These are phyloP conservation scores for Melolontha melolontha DNA, from an alignment of 2,888 invertebrate species.

Conservation along the genomic window DNA sequence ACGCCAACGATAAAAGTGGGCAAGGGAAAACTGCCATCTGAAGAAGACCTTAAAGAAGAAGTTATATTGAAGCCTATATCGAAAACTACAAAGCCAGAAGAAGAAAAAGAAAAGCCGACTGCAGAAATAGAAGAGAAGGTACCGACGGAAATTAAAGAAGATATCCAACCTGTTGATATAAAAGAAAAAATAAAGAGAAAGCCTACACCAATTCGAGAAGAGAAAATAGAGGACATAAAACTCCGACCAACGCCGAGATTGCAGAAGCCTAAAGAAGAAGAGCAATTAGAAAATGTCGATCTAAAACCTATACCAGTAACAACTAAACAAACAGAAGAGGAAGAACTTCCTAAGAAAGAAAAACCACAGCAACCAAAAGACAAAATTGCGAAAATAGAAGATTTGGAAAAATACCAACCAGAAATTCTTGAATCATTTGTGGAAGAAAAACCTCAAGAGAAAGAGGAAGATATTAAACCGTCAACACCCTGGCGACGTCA, in stretches of 20 bases:
- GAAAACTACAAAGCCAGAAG: constrained; percentile 63
- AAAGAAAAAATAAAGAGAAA: constrained; percentile 50
- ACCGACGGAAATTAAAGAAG: constrained; percentile 31
- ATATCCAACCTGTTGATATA: constrained; percentile 56
- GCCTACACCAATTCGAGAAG: constrained; percentile 40
- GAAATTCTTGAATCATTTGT: constrained; percentile 62
- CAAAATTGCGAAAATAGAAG: constrained; percentile 52
- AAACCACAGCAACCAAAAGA: constrained; percentile 50
- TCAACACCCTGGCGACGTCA: constrained; percentile 61
- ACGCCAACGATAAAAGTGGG: constrained; percentile 56
- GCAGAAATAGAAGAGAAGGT: constrained; percentile 57
- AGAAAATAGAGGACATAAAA: constrained; percentile 51
- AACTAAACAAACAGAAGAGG: constrained; percentile 50
- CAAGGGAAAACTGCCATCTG: constrained; percentile 55
- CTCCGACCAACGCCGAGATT: constrained; percentile 48
- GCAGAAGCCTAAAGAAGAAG: constrained; percentile 47
- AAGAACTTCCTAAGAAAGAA: constrained; percentile 52
- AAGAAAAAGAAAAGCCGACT: constrained; percentile 63
- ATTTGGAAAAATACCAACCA: constrained; percentile 57
- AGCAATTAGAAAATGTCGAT: constrained; percentile 58
- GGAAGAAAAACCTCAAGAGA: constrained; percentile 57
- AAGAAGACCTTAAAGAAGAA: too few species aligned
- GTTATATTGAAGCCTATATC: constrained; percentile 45
- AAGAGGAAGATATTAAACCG: constrained; percentile 55
- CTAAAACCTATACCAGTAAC: constrained; percentile 58